Conservation (phyloP, 92 coral and sea anemone genomes). For the Pocillopora meandrina region DNA sequence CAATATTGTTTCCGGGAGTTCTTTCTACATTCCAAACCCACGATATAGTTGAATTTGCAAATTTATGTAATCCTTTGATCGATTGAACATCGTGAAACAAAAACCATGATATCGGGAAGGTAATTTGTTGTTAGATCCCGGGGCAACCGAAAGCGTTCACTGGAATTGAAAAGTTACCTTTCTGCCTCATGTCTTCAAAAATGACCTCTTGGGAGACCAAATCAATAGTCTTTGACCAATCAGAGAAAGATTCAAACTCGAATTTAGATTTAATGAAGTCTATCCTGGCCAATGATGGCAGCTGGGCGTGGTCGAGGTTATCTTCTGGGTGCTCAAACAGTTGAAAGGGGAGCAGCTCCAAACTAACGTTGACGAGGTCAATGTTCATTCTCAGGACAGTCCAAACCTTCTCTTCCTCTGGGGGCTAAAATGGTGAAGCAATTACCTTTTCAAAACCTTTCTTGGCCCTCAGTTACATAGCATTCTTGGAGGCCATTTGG, state of each 20-base stretch:
- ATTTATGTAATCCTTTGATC: too few species aligned
- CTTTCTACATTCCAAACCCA: too few species aligned
- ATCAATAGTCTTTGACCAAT: constrained; percentile 98
- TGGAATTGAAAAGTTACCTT: constrained; percentile 52
- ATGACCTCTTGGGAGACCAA: constrained; percentile 94
- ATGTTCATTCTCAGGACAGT: constrained; percentile 88
- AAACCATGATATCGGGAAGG: neutral
- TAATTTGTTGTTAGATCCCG: neutral
- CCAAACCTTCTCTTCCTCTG: constrained; percentile 89
- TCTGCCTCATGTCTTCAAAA: constrained; percentile 88
- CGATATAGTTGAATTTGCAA: too few species aligned
- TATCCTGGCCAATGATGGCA: constrained; percentile 87
- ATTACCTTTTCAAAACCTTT: too few species aligned
- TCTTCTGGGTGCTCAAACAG: constrained; percentile 81
- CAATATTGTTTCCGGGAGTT: too few species aligned
- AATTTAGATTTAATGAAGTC: constrained; percentile 95
- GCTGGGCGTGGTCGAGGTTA: constrained; percentile 40
- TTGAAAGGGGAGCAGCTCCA: constrained; percentile 85
- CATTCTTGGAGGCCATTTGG: too few species aligned
- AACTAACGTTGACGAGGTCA: constrained; percentile 88
- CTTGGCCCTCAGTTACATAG: too few species aligned
- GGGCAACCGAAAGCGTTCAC: neutral
- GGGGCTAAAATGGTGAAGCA: constrained; percentile 52
- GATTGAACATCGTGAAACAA: too few species aligned
- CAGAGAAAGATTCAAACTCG: constrained; percentile 92